Evolutionary conservation across 2,888 invertebrate species (phyloP).

Genomic region (Eupithecia exiguata): DNA sequence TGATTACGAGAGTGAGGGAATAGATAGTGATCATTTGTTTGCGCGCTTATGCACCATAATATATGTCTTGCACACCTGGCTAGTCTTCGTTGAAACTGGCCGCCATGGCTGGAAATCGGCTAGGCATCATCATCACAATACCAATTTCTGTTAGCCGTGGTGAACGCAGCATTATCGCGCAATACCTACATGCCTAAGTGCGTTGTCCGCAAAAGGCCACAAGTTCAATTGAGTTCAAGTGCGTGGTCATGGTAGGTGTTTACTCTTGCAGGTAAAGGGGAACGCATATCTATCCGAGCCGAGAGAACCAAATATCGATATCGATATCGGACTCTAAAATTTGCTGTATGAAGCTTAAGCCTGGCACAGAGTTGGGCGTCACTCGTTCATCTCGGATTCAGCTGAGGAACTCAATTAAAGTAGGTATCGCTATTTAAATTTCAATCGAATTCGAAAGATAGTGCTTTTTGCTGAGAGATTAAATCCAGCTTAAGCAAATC

Average conservation of each 20-base stretch:
- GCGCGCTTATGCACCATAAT: no score
- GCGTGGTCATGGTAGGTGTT: not conserved
- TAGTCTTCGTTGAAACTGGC: no score
- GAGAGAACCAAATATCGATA: not conserved
- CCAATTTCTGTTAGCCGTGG: not conserved
- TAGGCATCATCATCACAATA: not conserved
- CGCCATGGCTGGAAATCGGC: no score
- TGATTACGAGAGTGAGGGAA: no score
- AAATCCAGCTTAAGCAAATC: not conserved
- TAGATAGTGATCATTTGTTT: no score
- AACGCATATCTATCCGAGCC: not conserved
- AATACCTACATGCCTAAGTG: not conserved
- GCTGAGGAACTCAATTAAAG: no score
- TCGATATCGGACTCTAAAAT: not conserved
- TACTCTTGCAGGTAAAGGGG: slow-evolving; percentile 2
- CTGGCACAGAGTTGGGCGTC: no score
- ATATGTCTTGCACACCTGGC: no score
- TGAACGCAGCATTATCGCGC: not conserved
- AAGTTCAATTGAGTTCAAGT: slow-evolving; percentile 23
- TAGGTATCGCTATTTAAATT: not conserved
- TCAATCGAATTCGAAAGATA: not conserved
- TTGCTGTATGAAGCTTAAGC: not conserved
- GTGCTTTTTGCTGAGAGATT: not conserved
- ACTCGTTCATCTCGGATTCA: no score
- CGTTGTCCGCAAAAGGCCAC: slow-evolving; percentile 18